Conservation (phyloP, 2,113 vertebrate genomes). For the Reinhardtius hippoglossoides region DNA sequence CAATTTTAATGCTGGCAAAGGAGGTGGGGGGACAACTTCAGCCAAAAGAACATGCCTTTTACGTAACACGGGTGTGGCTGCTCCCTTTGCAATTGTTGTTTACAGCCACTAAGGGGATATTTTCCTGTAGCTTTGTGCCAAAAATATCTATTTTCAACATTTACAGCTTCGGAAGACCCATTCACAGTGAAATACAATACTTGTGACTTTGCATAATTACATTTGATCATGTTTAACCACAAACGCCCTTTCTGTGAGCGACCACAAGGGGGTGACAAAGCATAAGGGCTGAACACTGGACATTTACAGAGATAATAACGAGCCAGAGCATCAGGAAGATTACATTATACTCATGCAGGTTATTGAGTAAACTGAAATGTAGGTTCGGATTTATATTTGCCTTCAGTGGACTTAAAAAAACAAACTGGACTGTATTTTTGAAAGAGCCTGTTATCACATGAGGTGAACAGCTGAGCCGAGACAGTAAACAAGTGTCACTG, state of each 20-base stretch:
- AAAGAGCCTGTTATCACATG: not conserved
- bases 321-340: not conserved
- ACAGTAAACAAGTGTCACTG: constrained; percentile 1
- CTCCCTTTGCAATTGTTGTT: constrained; percentile 59
- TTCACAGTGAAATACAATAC: constrained; percentile 35
- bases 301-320: not conserved
- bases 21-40: constrained; percentile 10
- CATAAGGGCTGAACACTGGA: not conserved
- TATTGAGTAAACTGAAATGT: not conserved
- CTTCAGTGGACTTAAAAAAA: not conserved
- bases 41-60: constrained; percentile 65
- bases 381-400: constrained; percentile 17
- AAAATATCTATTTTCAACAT: constrained; percentile 59
- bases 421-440: not conserved
- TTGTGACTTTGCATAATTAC: constrained; percentile 17
- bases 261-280: constrained; percentile 71
- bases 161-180: constrained; percentile 8
- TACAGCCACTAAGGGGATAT: constrained; percentile 48
- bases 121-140: constrained; percentile 44
- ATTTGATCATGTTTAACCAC: constrained; percentile 21
- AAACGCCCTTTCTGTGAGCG: constrained; percentile 21
- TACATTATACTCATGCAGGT: not conserved
- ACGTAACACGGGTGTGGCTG: constrained; percentile 67
- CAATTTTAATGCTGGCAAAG: constrained; percentile 51
- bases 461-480: constrained; percentile 1